phyloP scores from a whole-genome alignment of 1,140 invertebrate genomes.

The Ganaspis sp. region DNA sequence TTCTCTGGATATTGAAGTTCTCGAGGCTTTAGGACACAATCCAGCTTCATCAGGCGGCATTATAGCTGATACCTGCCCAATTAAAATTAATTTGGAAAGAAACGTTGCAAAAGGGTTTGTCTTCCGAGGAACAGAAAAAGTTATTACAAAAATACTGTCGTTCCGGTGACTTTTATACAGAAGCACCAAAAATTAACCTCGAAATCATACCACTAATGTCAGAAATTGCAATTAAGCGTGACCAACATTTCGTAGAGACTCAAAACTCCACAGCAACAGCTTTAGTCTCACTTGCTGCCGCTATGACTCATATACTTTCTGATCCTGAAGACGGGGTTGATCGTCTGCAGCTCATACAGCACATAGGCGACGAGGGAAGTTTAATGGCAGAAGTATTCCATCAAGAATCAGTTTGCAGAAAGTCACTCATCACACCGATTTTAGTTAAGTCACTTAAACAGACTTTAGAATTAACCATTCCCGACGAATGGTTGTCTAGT shows the following conservation, averaged over 20 bases:
- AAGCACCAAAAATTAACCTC: not conserved
- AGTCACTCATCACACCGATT: conserved; percentile 37
- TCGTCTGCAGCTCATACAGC: not conserved
- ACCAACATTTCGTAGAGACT: conserved; percentile 44
- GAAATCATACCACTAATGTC: conserved; percentile 32
- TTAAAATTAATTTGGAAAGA: not conserved
- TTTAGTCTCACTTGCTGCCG: conserved; percentile 35
- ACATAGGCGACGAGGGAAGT: not conserved
- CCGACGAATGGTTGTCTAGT: conserved; percentile 45
- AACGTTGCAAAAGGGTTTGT: not conserved
- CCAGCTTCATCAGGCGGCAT: not conserved
- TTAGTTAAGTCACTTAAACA: conserved; percentile 37
- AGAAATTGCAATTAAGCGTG: conserved; percentile 45
- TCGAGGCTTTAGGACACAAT: not conserved
- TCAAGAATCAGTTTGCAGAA: conserved; percentile 38
- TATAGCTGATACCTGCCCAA: not conserved
- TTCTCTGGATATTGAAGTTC: not conserved
- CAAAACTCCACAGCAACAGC: conserved; percentile 48
- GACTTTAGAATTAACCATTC: conserved; percentile 30
- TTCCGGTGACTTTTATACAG: not conserved
- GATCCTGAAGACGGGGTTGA: not conserved
- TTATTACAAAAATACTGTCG: not conserved
- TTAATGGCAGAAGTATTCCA: conserved; percentile 38
- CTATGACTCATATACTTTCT: conserved; percentile 47
- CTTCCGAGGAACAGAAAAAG: not conserved